phyloP scores from a whole-genome alignment of 1,140 invertebrate species.

The Aethina tumida region DNA sequence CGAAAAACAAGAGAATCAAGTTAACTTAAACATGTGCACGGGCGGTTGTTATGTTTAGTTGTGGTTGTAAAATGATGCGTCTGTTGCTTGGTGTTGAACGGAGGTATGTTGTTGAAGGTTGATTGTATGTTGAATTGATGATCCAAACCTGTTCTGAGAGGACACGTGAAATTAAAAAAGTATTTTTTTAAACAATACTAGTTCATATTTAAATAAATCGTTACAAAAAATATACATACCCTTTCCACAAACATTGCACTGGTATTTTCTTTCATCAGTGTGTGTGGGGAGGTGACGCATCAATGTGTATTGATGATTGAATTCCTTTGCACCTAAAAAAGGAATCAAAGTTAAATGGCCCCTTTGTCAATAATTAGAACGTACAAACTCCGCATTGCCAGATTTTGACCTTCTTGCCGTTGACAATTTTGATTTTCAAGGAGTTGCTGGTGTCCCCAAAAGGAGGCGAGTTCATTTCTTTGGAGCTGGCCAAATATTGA shows the following conservation, averaged over 20 bases:
- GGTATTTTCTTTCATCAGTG: constrained; percentile 72
- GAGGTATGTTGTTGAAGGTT: too few relatives aligned
- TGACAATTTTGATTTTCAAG: constrained; percentile 46
- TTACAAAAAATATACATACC: constrained; percentile 20
- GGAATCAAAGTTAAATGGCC: constrained; percentile 2
- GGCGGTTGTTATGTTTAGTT: background rate
- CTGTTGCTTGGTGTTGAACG: too few relatives aligned
- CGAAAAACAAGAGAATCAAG: constrained; percentile 3
- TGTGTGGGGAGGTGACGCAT: constrained; percentile 76
- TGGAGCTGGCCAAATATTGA: background rate
- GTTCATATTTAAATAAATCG: too few relatives aligned
- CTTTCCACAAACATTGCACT: constrained; percentile 61
- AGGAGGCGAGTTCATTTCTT: constrained; percentile 30
- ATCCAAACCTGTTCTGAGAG: too few relatives aligned
- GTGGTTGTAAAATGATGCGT: too few relatives aligned
- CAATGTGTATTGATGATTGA: constrained; percentile 64
- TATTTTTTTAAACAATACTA: too few relatives aligned
- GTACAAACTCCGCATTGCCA: constrained; percentile 57
- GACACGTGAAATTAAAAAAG: too few relatives aligned
- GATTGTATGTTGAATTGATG: too few relatives aligned
- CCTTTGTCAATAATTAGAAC: constrained; percentile 20
- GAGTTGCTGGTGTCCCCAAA: too few relatives aligned
- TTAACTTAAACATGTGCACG: background rate
- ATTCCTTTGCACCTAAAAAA: constrained; percentile 51
- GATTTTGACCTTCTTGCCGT: constrained; percentile 50